Evolutionary conservation across 2,888 invertebrate species (phyloP).

Genomic region (Acleris laterana): DNA sequence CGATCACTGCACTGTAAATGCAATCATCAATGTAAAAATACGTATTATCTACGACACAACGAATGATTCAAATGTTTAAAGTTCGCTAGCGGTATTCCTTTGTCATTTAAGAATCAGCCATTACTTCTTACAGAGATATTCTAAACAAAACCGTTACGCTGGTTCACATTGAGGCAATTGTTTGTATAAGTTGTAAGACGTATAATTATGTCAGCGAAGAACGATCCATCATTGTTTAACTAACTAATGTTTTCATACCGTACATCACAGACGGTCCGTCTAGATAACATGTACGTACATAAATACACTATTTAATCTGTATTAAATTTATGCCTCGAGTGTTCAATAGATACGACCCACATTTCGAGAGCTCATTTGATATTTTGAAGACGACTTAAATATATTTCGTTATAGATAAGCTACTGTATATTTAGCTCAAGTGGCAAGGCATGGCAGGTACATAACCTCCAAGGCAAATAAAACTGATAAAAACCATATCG

Average conservation of each 20-base stretch:
- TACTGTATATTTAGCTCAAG: constrained; percentile 35
- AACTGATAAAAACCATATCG: constrained; percentile 33
- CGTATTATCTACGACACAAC: constrained; percentile 1
- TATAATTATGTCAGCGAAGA: constrained; percentile 38
- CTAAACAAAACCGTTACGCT: constrained; percentile 37
- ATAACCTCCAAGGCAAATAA: constrained; percentile 29
- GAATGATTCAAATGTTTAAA: constrained; percentile 2
- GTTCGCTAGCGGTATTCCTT: constrained; percentile 18
- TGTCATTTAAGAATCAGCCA: constrained; percentile 14
- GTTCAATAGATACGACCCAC: constrained; percentile 66
- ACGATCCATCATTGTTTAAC: constrained; percentile 41
- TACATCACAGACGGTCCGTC: constrained; percentile 25
- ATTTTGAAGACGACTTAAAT: constrained; percentile 51
- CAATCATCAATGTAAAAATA: constrained; percentile 28
- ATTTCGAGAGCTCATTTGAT: constrained; percentile 58
- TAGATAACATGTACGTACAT: constrained; percentile 48
- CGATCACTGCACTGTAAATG: constrained; percentile 26
- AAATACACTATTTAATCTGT: constrained; percentile 47
- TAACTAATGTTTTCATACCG: constrained; percentile 39
- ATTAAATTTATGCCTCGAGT: constrained; percentile 59
- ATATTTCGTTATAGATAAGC: constrained; percentile 37
- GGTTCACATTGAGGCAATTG: constrained; percentile 30
- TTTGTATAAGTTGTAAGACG: constrained; percentile 36
- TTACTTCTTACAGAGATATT: constrained; percentile 26
- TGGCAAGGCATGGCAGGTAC: constrained; percentile 36